A percentile compares a stretch with the other conserved stretches of the same genome.
These are phyloP conservation scores for Hydraecia micacea DNA, from an alignment of 2,888 invertebrate species.

Conservation along the genomic window DNA sequence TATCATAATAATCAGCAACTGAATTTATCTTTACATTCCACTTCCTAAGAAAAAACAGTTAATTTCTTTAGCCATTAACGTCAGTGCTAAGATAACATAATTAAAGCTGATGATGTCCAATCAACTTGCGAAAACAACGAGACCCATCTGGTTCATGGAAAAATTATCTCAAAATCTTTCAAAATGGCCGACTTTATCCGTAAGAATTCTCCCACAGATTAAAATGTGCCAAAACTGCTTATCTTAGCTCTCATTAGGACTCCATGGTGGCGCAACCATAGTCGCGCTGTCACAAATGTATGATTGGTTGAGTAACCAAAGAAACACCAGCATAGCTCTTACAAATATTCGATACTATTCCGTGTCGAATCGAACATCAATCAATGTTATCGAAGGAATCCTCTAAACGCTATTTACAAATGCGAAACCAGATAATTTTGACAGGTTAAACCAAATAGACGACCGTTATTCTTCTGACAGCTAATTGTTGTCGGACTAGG, in stretches of 20 bases:
- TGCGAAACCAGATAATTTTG: background rate
- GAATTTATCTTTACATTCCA: constrained; percentile 35
- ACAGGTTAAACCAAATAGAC: background rate
- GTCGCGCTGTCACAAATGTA: background rate
- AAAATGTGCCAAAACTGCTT: background rate
- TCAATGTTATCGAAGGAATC: background rate
- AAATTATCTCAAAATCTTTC: background rate
- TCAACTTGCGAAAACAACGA: constrained; percentile 41
- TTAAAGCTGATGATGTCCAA: constrained; percentile 47
- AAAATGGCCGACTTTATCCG: background rate
- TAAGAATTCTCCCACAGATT: background rate
- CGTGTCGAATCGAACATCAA: background rate
- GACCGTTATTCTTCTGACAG: background rate
- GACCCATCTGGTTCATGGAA: constrained; percentile 45
- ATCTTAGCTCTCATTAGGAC: background rate
- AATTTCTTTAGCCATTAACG: constrained; percentile 30
- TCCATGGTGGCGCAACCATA: background rate
- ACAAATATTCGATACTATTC: background rate
- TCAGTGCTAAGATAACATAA: constrained; percentile 47
- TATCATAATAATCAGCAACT: constrained; percentile 22
- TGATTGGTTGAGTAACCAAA: background rate
- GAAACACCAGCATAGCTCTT: background rate
- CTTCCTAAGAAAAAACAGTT: constrained; percentile 22
- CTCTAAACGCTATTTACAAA: too few species aligned
- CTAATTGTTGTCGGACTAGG: background rate